These are phyloP conservation scores for Platichthys stellatus DNA, from an alignment of 2,113 vertebrate genomes.

Conservation along the genomic window DNA sequence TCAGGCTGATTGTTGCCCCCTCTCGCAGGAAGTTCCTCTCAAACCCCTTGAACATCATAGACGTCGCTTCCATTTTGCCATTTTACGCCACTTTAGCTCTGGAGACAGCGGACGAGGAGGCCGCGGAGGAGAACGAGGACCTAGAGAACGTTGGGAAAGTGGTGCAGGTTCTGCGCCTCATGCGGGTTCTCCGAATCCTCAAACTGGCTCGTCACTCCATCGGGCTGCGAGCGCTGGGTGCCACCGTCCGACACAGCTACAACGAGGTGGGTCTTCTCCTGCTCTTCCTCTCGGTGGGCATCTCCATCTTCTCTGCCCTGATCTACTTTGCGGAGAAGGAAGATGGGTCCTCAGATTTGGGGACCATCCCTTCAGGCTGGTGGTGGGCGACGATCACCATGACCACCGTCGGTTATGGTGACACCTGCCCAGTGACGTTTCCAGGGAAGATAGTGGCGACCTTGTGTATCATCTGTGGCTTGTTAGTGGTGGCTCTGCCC, in stretches of 20 bases:
- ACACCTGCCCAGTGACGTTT: slow-evolving; percentile 92
- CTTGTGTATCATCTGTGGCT: slow-evolving; percentile 94
- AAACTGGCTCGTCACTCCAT: slow-evolving; percentile 96
- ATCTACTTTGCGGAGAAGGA: slow-evolving; percentile 97
- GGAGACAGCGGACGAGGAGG: slow-evolving; percentile 88
- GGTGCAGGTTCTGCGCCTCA: slow-evolving; percentile 94
- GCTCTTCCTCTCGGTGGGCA: slow-evolving; percentile 96
- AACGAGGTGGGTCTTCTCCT: slow-evolving; percentile 95
- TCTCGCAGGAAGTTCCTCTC: slow-evolving; percentile 91
- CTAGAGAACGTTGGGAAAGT: slow-evolving; percentile 96
- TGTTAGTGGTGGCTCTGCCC: slow-evolving; percentile 95
- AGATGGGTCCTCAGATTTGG: slow-evolving; percentile 86
- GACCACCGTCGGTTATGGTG: slow-evolving; percentile 98
- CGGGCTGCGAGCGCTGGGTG: slow-evolving; percentile 92
- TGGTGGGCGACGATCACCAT: slow-evolving; percentile 99
- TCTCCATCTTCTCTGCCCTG: slow-evolving; percentile 97
- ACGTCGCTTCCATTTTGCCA: slow-evolving; percentile 94
- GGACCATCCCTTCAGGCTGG: slow-evolving; percentile 95
- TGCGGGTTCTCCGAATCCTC: slow-evolving; percentile 95
- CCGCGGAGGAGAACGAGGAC: slow-evolving; percentile 89
- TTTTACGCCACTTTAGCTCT: slow-evolving; percentile 94
- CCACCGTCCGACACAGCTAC: slow-evolving; percentile 95
- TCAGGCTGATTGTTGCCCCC: slow-evolving; percentile 88
- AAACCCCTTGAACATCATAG: slow-evolving; percentile 94
- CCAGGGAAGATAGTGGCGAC: slow-evolving; percentile 93